Conservation (phyloP, 2,888 invertebrate species). For the Heterodera filipjevi region DNA sequence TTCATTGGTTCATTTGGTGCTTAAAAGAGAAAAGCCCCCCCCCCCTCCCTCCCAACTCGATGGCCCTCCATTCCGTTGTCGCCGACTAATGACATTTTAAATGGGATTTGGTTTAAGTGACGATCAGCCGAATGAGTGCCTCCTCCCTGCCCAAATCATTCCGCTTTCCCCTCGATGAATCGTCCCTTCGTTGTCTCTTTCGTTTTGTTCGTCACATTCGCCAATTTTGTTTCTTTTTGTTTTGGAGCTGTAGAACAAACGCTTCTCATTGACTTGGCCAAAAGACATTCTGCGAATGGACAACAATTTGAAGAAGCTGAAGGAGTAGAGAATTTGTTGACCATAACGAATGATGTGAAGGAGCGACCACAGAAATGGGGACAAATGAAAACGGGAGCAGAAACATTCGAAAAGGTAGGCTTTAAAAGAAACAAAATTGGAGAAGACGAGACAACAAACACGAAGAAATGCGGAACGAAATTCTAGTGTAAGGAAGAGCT, state of each 20-base stretch:
- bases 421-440: too few species aligned
- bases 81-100: too few species aligned
- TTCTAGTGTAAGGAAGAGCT: too few species aligned
- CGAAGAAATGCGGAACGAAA: too few species aligned
- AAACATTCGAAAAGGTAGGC: not conserved
- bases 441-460: too few species aligned
- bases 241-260: constrained; percentile 23
- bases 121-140: not conserved
- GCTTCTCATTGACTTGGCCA: constrained; percentile 29
- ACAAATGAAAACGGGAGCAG: not conserved
- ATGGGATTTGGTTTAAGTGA: too few species aligned
- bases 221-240: not conserved
- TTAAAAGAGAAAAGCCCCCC: not conserved
- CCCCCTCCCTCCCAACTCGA: too few species aligned
- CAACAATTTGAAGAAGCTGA: not conserved
- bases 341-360: constrained; percentile 6
- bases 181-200: not conserved
- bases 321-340: not conserved
- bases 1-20: constrained; percentile 2
- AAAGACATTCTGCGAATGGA: constrained; percentile 6
- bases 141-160: not conserved
- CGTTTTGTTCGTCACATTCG: not conserved
- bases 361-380: not conserved
- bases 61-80: too few species aligned
- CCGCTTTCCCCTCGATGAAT: not conserved